A percentile compares a stretch with the other conserved stretches of the same genome.
These are phyloP conservation scores for Cephonodes hylas DNA, from an alignment of 2,888 invertebrate species.

Conservation along the genomic window DNA sequence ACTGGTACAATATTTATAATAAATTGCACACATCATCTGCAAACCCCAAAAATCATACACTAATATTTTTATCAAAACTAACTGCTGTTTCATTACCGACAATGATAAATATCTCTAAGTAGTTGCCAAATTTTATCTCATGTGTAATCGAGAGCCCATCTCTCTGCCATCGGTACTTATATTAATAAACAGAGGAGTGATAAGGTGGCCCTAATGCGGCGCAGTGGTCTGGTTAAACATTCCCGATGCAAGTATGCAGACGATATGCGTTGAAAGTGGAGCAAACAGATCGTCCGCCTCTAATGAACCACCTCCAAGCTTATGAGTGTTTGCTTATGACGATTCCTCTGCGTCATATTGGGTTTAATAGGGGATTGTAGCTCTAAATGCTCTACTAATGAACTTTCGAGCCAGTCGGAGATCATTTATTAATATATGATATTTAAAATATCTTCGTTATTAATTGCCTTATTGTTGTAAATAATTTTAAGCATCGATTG, in stretches of 20 bases:
- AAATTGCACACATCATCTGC: too few species aligned
- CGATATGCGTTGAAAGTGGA: conserved; percentile 11
- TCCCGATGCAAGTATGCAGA: conserved; percentile 8
- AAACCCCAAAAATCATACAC: too few species aligned
- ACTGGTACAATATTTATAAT: too few species aligned
- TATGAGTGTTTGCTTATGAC: conserved; percentile 1
- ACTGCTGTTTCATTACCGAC: too few species aligned
- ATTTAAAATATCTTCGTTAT: too few species aligned
- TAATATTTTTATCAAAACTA: too few species aligned
- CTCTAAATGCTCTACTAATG: background rate
- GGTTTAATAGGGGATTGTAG: background rate
- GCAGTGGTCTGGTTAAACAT: conserved; percentile 6
- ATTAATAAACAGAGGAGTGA: background rate
- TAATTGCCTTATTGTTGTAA: too few species aligned
- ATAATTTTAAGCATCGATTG: too few species aligned
- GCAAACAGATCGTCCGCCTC: conserved; percentile 9
- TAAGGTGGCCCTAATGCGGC: background rate
- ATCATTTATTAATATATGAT: too few species aligned
- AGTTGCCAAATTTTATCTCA: background rate
- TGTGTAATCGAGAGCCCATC: background rate
- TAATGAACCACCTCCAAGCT: conserved; percentile 9
- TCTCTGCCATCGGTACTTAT: background rate
- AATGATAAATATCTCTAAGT: too few species aligned
- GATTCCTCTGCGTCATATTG: background rate
- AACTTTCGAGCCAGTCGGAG: too few species aligned